Conservation (phyloP, 2,888 invertebrate species). For the Hypolimnas misippus region DNA sequence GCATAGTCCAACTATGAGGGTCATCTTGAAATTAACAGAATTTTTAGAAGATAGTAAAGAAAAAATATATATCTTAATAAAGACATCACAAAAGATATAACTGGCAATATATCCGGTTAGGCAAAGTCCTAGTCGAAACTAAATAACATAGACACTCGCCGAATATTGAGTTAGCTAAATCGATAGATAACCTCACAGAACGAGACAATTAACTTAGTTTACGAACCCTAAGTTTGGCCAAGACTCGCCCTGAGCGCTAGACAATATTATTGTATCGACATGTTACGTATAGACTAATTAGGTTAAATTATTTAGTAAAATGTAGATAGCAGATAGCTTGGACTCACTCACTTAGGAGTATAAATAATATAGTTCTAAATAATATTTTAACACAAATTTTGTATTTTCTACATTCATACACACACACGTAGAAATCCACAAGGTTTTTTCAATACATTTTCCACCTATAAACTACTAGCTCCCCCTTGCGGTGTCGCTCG, state of each 20-base stretch:
- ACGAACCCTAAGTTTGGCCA: constrained; percentile 34
- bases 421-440: too few species aligned
- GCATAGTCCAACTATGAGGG: too few species aligned
- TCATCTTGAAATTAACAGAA: too few species aligned
- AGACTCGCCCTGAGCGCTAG: constrained; percentile 30
- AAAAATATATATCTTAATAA: not conserved
- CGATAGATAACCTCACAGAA: constrained; percentile 36
- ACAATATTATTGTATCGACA: constrained; percentile 28
- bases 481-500: too few species aligned
- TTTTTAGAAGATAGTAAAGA: too few species aligned
- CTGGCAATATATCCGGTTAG: not conserved
- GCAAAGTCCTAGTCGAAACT: constrained; percentile 1
- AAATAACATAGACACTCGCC: constrained; percentile 28
- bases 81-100: not conserved
- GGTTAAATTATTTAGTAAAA: constrained; percentile 18
- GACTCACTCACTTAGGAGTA: not conserved
- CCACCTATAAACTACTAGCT: too few species aligned
- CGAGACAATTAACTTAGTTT: constrained; percentile 39
- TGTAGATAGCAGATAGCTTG: not conserved
- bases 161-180: constrained; percentile 37
- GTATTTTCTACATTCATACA: too few species aligned
- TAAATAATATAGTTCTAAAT: too few species aligned
- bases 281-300: constrained; percentile 31
- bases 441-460: not conserved
- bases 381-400: too few species aligned